Conservation (phyloP, 2,797 vertebrate species). For the Threskiornis aethiopicus region DNA sequence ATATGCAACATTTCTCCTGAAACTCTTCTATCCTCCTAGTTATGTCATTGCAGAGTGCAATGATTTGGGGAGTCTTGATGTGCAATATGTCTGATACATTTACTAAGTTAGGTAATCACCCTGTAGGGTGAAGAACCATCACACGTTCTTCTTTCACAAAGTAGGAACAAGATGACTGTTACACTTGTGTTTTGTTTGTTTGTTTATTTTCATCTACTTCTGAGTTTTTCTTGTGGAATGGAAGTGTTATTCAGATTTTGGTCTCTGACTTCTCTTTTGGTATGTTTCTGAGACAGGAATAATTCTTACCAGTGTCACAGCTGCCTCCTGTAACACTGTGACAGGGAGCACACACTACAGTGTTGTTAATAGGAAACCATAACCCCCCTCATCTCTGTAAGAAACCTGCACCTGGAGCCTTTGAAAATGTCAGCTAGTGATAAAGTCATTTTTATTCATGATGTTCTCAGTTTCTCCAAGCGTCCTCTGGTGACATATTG, state of each 20-base stretch:
- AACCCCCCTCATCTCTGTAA: not conserved
- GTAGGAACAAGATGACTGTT: not conserved
- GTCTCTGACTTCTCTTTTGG: not conserved
- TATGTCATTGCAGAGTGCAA: not conserved
- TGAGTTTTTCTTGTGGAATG: not conserved
- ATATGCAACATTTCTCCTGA: not conserved
- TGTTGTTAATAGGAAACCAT: not conserved
- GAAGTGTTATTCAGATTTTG: not conserved
- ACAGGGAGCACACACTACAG: not conserved
- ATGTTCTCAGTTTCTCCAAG: not conserved
- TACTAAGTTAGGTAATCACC: not conserved
- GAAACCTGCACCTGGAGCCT: not conserved
- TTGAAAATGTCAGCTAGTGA: not conserved
- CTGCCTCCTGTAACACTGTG: not conserved
- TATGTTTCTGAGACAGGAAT: not conserved
- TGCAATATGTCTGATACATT: not conserved
- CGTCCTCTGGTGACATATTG: not conserved
- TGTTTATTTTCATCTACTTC: not conserved
- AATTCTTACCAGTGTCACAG: not conserved
- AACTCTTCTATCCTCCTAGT: not conserved
- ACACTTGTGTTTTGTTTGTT: not conserved
- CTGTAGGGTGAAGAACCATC: not conserved
- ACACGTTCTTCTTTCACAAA: not conserved
- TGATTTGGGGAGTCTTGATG: not conserved
- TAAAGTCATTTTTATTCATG: not conserved